Conservation (phyloP, 2,888 invertebrate genomes). For the Uloborus plumipes region DNA sequence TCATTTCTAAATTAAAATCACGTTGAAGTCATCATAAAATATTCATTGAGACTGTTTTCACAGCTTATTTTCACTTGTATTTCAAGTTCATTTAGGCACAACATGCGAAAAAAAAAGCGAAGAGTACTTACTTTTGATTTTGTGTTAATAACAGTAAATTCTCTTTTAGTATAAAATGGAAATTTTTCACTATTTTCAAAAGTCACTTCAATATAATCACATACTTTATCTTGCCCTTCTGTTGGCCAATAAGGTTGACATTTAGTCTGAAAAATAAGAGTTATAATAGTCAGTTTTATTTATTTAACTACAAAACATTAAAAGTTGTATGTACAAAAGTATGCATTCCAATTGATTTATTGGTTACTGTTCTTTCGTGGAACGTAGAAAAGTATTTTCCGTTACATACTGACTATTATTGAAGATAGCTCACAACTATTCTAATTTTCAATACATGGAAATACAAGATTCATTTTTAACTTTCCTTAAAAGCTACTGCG, state of each 20-base stretch:
- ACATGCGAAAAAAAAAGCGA: not conserved
- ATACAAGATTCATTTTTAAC: too few relatives aligned
- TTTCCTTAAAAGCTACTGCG: too few relatives aligned
- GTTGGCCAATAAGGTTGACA: constrained; percentile 92
- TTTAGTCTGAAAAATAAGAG: constrained; percentile 74
- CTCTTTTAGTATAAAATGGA: constrained; percentile 90
- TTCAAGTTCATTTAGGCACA: not conserved
- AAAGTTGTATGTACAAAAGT: not conserved
- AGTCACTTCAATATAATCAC: constrained; percentile 88
- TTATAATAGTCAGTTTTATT: too few relatives aligned
- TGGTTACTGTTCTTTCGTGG: not conserved
- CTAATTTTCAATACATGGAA: too few relatives aligned
- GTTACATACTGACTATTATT: not conserved
- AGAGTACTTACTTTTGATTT: constrained; percentile 72
- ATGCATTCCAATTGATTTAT: not conserved
- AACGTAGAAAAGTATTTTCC: not conserved
- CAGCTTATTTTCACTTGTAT: not conserved
- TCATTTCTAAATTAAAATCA: too few relatives aligned
- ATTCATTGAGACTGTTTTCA: too few relatives aligned
- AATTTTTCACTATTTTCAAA: constrained; percentile 90
- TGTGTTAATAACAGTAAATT: constrained; percentile 83
- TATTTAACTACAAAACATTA: too few relatives aligned
- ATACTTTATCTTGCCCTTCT: constrained; percentile 84
- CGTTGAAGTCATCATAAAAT: too few relatives aligned
- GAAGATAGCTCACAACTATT: not conserved